Evolutionary conservation across 2,113 vertebrate genomes (phyloP).

Genomic region (Lophius piscatorius): DNA sequence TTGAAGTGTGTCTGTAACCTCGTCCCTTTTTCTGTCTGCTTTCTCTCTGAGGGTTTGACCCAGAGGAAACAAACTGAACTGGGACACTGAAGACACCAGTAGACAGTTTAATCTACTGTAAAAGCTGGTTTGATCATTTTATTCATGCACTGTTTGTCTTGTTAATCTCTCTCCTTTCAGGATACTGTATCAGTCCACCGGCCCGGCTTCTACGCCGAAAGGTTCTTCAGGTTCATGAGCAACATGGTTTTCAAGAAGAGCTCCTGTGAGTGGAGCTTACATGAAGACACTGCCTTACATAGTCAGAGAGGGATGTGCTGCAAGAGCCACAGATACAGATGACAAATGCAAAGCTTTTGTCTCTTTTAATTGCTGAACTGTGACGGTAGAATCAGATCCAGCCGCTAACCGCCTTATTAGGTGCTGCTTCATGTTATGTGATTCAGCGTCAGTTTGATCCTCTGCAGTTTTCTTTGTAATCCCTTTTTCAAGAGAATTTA

Average conservation of each 20-base stretch:
- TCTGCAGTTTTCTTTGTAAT: conserved; percentile 1
- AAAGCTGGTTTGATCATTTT: conserved; percentile 27
- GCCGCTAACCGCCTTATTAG: conserved; percentile 50
- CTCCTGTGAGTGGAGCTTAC: conserved; percentile 86
- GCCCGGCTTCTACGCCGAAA: conserved; percentile 95
- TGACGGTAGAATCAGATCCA: conserved; percentile 41
- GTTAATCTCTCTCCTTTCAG: conserved; percentile 74
- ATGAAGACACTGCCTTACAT: conserved; percentile 53
- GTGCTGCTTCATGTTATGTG: conserved; percentile 25
- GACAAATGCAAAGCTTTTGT: conserved; percentile 34
- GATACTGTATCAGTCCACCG: conserved; percentile 97
- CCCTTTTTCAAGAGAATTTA: neutral
- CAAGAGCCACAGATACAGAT: conserved; percentile 11
- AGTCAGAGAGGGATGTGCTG: conserved; percentile 42
- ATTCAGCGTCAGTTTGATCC: conserved; percentile 13
- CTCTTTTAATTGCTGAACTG: conserved; percentile 30
- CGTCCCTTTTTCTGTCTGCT: neutral
- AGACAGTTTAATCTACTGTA: conserved; percentile 26
- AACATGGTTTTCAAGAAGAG: conserved; percentile 94
- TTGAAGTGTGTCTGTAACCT: conserved; percentile 34
- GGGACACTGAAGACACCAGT: conserved; percentile 18
- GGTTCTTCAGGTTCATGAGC: conserved; percentile 99
- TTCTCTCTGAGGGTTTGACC: conserved; percentile 29
- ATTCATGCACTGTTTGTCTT: conserved; percentile 38
- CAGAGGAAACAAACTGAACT: conserved; percentile 30